These are phyloP conservation scores for Hyaena hyaena DNA, from an alignment of 2,113 vertebrate species.

Conservation along the genomic window DNA sequence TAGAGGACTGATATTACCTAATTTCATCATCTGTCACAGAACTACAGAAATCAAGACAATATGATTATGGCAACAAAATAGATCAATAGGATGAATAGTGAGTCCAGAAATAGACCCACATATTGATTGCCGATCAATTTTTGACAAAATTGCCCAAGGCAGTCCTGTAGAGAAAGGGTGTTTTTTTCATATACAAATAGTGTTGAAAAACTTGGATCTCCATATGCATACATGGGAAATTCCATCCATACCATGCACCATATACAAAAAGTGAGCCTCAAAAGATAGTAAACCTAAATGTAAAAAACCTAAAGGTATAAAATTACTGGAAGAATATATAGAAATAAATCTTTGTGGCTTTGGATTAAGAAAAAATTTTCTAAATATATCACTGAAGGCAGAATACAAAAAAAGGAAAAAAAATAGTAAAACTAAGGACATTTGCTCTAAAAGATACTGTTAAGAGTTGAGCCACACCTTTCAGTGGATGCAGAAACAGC, in stretches of 20 bases:
- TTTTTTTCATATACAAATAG: not conserved
- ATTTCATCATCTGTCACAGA: not conserved
- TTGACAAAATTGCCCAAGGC: not conserved
- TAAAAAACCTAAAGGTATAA: not conserved
- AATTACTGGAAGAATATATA: not conserved
- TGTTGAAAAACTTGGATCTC: not conserved
- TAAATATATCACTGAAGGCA: not conserved
- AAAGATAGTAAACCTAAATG: not conserved
- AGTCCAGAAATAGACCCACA: not conserved
- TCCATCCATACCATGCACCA: not conserved
- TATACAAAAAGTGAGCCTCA: not conserved
- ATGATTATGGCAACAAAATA: not conserved
- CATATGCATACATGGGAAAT: not conserved
- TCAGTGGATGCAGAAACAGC: not conserved
- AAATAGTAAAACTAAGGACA: not conserved
- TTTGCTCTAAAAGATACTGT: not conserved
- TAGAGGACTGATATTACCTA: not conserved
- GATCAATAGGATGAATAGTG: not conserved
- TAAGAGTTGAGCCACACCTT: not conserved
- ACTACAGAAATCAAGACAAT: not conserved
- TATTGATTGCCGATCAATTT: not conserved
- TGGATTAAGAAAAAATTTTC: not conserved
- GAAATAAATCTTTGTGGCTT: not conserved
- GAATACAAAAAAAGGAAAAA: not conserved
- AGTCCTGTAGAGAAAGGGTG: not conserved